Base-by-base conservation (phyloP, 2,113 vertebrate genomes). In the Aspidoscelis tigris region DNA sequence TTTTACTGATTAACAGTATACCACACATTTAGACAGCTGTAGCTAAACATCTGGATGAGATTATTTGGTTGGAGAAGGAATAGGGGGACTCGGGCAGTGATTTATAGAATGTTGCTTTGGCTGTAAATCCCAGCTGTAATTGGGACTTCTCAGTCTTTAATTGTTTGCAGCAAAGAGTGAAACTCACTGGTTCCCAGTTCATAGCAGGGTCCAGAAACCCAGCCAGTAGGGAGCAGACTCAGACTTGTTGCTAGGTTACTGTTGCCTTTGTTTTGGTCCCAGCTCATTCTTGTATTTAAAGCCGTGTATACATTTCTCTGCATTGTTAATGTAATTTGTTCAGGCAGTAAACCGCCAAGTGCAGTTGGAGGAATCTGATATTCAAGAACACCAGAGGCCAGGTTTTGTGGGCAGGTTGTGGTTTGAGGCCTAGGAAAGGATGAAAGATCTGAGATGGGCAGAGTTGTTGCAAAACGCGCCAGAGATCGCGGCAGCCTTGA, bases 91-190 rank as follows among this genome's bases (percentile, higher is more conserved):
- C 92, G 89, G 82, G 58, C 53, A 12, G 41, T 95, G 95, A 96
- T 95, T 96, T 96, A 96, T 87, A 91, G 93, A 92, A 94, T 88
- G 55, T 91, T 93, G 86, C 92, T 93, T 84, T 93, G 95, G 96
- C 94, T 95, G 94, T 96, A 95, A 95, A 96, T 96, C 94, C 93
- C 92, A 89, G 90, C 92, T 94, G 93, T 93, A 94, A 95, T 93
- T 96, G 94, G 95, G 95, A 95, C 93, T 95, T 94, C 91, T 95
- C 89, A 91, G 91, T 94, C 90, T 91, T 92, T 95, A 92, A 94
- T 91, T 93, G 90, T 90, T 95, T 91, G 47, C 80, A 81, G 93
- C 93, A 93, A 91, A 88, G 92, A 91, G 89, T 2, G 8, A 84
- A 89, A 87, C 80, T 91, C 80, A 61, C 83, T 84, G 87, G 92